phyloP scores from a whole-genome alignment of 2,888 invertebrate species.

The Nemotelus pantherinus region DNA sequence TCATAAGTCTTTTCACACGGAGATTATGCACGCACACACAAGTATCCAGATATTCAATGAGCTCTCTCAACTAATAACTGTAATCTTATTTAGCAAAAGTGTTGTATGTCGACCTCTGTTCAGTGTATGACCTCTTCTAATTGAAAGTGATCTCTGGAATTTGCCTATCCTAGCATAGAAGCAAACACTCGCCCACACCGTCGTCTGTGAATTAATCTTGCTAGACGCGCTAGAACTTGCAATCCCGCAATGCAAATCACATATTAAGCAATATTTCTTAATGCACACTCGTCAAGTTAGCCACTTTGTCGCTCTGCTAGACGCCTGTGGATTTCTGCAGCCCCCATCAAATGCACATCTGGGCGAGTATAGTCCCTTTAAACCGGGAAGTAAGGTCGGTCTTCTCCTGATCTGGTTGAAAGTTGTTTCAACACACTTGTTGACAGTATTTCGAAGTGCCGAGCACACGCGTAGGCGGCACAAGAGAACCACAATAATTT shows the following conservation, averaged over 20 bases:
- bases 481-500: slow-evolving; percentile 15
- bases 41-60: too few species aligned
- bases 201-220: slow-evolving; percentile 8
- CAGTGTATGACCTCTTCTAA: slow-evolving; percentile 38
- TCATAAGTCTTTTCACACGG: too few species aligned
- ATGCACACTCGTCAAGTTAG: background rate
- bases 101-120: slow-evolving; percentile 24
- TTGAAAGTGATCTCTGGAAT: slow-evolving; percentile 44
- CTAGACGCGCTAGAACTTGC: slow-evolving; percentile 8
- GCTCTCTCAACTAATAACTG: background rate
- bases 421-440: background rate
- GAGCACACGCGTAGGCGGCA: background rate
- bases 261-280: slow-evolving; percentile 14
- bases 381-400: background rate
- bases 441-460: background rate
- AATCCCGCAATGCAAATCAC: background rate
- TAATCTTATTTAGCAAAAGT: slow-evolving; percentile 40
- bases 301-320: background rate
- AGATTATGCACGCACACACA: too few species aligned
- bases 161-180: background rate
- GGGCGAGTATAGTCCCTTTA: slow-evolving; percentile 7
- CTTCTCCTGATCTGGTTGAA: background rate
- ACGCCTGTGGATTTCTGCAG: background rate
- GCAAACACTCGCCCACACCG: slow-evolving; percentile 26
- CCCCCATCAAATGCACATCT: background rate